A percentile compares a stretch with the other conserved stretches of the same genome.
Evolutionary conservation across 2,888 invertebrate species (phyloP).

Genomic region (Melanostoma scalare): DNA sequence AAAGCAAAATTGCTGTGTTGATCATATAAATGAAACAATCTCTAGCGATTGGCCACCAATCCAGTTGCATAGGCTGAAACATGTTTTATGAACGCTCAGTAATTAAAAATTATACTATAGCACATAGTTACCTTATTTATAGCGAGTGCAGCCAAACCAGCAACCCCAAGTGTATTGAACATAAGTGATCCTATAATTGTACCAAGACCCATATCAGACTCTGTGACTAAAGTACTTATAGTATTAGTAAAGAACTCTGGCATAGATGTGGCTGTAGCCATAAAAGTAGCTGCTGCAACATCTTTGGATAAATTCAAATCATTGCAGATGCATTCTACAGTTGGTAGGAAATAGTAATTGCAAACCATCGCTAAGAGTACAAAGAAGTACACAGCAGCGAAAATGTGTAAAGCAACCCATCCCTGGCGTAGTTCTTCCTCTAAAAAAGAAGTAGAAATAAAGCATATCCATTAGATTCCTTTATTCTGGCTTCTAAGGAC

Average conservation of each 20-base stretch:
- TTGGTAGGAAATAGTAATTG: constrained; percentile 95
- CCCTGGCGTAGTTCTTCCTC: constrained; percentile 88
- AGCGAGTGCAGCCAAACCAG: constrained; percentile 90
- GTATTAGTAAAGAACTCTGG: constrained; percentile 97
- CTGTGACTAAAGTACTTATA: constrained; percentile 92
- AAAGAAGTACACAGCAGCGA: constrained; percentile 93
- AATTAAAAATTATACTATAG: too few relatives aligned
- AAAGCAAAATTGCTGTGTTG: constrained; percentile 87
- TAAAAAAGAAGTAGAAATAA: constrained; percentile 81
- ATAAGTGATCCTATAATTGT: constrained; percentile 94
- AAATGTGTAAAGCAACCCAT: constrained; percentile 88
- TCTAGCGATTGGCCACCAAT: constrained; percentile 91
- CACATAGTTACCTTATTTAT: constrained; percentile 85
- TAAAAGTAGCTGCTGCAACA: constrained; percentile 98
- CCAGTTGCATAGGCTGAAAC: constrained; percentile 88
- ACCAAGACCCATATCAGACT: constrained; percentile 93
- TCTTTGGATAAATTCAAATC: constrained; percentile 91
- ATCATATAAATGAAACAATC: constrained; percentile 90
- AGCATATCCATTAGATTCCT: too few relatives aligned
- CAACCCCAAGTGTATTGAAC: constrained; percentile 93
- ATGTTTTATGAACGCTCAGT: background rate
- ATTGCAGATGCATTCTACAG: constrained; percentile 93
- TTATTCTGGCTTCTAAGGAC: too few relatives aligned
- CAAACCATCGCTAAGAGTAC: constrained; percentile 93
- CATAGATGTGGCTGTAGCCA: constrained; percentile 97